Conservation (phyloP, 2,113 vertebrate genomes). For the Ploceus nigricollis region DNA sequence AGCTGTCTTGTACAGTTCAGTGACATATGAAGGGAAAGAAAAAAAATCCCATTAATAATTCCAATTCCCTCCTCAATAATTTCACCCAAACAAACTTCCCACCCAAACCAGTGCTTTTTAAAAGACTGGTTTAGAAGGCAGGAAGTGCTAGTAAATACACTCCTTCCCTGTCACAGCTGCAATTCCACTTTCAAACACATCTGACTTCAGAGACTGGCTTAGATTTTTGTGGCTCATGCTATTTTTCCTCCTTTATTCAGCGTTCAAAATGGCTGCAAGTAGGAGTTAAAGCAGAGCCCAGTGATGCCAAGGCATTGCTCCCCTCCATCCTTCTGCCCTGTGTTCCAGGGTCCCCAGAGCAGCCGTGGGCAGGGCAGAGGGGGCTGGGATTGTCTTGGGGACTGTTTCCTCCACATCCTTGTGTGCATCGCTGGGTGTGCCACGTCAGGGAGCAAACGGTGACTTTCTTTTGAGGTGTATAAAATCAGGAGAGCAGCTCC, state of each 20-base stretch:
- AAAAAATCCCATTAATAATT: not conserved
- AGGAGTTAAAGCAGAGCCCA: not conserved
- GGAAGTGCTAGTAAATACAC: not conserved
- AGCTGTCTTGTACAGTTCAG: not conserved
- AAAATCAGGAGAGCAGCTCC: not conserved
- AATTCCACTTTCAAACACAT: not conserved
- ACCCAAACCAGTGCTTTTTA: not conserved
- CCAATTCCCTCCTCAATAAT: not conserved
- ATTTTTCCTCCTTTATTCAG: not conserved
- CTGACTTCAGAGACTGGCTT: not conserved
- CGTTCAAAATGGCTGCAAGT: not conserved
- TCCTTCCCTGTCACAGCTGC: not conserved
- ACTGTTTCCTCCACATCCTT: rapidly evolving
- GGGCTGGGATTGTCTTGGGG: not conserved
- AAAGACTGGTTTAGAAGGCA: not conserved
- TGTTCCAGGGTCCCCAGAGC: rapidly evolving
- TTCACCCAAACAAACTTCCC: not conserved
- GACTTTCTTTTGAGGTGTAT: not conserved
- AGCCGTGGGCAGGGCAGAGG: not conserved
- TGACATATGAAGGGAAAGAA: not conserved
- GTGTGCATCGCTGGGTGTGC: rapidly evolving
- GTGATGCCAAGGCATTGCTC: not conserved
- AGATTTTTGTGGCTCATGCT: not conserved
- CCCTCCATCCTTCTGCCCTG: not conserved
- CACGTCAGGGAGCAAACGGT: not conserved